Evolutionary conservation across 2,113 vertebrate genomes (phyloP).

Genomic region (Campylomormyrus tamandua): DNA sequence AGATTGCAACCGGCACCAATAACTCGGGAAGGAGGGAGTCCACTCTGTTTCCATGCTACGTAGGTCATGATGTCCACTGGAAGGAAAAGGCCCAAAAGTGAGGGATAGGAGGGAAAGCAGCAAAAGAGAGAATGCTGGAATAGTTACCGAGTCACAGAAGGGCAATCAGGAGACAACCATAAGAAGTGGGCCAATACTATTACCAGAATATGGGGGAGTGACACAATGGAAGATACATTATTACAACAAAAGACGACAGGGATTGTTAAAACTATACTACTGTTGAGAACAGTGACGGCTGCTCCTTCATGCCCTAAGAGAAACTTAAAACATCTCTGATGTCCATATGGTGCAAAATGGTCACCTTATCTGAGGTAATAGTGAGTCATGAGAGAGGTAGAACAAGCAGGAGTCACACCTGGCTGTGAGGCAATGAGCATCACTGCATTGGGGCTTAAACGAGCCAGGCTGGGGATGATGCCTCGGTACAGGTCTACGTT

Average conservation of each 20-base stretch:
- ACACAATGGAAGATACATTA: not conserved
- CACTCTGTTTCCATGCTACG: slow-evolving; percentile 84
- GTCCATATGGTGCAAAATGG: not conserved
- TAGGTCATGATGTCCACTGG: slow-evolving; percentile 92
- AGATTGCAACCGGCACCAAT: slow-evolving; percentile 88
- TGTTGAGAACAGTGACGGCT: not conserved
- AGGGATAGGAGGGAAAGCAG: not conserved
- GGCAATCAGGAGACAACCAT: not conserved
- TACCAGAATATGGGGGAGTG: not conserved
- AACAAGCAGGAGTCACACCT: slow-evolving; percentile 36
- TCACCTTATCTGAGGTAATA: not conserved
- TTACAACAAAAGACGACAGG: not conserved
- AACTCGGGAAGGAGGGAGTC: slow-evolving; percentile 71
- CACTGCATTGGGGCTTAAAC: slow-evolving; percentile 68
- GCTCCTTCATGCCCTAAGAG: not conserved
- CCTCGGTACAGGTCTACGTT: slow-evolving; percentile 83
- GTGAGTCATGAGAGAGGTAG: not conserved
- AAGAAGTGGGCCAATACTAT: not conserved
- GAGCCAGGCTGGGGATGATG: slow-evolving; percentile 70
- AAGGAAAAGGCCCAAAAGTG: not conserved
- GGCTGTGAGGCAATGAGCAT: slow-evolving; percentile 86
- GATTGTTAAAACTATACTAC: not conserved
- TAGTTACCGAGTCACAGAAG: not conserved
- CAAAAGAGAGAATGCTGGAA: not conserved
- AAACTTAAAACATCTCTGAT: not conserved